A percentile compares a stretch with the other conserved stretches of the same genome.
These are phyloP conservation scores for Protosalanx chinensis DNA, from an alignment of 2,797 vertebrate genomes.

Conservation along the genomic window DNA sequence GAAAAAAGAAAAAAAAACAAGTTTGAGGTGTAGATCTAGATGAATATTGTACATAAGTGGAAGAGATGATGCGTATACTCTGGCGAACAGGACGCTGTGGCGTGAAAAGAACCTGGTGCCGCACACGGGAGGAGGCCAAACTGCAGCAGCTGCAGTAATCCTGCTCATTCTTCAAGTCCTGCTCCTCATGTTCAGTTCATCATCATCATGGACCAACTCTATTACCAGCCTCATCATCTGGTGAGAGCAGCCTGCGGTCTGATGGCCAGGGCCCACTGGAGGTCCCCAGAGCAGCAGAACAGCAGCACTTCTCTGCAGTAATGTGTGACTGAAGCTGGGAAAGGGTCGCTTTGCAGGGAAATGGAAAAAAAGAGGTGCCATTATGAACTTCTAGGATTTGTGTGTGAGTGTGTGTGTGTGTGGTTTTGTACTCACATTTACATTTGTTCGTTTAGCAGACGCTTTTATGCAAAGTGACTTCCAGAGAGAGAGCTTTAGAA, in stretches of 20 bases:
- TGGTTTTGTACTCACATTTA: background rate
- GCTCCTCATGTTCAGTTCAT: background rate
- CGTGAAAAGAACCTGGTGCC: too few species aligned
- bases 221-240: background rate
- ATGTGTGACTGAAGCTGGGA: background rate
- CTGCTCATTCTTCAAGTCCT: background rate
- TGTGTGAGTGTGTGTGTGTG: constrained; percentile 18
- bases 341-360: background rate
- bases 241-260: background rate
- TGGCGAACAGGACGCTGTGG: too few species aligned
- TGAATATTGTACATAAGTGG: too few species aligned
- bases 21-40: too few species aligned
- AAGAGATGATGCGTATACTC: too few species aligned
- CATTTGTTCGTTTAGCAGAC: too few species aligned
- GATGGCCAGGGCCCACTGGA: background rate
- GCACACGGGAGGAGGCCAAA: too few species aligned
- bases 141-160: too few species aligned
- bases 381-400: constrained; percentile 1
- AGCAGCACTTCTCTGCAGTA: background rate
- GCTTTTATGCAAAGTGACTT: too few species aligned
- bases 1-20: too few species aligned
- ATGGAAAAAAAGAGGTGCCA: too few species aligned
- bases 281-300: background rate
- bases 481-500: too few species aligned
- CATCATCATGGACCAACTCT: background rate